These are phyloP conservation scores for Montipora efflorescens DNA, from an alignment of 64 coral and sea anemone genomes.

Conservation along the genomic window DNA sequence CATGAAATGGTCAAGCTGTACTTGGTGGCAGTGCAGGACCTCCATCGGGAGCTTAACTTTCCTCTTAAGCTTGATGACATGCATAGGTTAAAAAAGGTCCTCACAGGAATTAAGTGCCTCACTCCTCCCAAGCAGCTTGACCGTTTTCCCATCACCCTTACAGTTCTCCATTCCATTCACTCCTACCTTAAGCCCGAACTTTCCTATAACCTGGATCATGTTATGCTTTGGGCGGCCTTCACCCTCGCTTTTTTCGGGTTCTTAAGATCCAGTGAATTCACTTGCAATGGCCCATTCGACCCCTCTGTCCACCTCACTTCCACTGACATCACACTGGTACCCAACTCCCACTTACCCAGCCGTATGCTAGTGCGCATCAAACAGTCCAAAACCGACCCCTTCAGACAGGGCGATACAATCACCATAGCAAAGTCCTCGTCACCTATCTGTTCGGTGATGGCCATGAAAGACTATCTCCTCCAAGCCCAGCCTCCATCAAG, in stretches of 20 bases:
- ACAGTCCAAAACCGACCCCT: conserved; percentile 55
- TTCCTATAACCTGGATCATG: conserved; percentile 8
- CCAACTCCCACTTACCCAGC: neutral
- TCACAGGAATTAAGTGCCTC: conserved; percentile 38
- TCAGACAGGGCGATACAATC: conserved; percentile 38
- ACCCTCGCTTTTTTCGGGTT: conserved; percentile 74
- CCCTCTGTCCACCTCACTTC: neutral
- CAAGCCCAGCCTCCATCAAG: neutral
- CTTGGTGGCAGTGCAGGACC: conserved; percentile 30
- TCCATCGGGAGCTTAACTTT: conserved; percentile 13
- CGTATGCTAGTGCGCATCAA: neutral
- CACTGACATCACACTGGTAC: neutral
- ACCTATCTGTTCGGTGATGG: neutral
- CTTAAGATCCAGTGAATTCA: conserved; percentile 48
- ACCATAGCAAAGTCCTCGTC: conserved; percentile 29
- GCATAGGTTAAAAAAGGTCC: conserved; percentile 15
- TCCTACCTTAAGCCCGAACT: neutral
- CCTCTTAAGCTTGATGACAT: conserved; percentile 35
- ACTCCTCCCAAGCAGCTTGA: neutral
- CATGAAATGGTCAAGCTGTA: conserved; percentile 15
- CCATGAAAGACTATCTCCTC: neutral
- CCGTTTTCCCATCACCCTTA: conserved; percentile 36
- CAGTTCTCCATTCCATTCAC: conserved; percentile 25
- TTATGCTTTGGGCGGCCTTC: conserved; percentile 75
- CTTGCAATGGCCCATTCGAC: conserved; percentile 28